Percentiles rank a stretch among this genome's conserved stretches.
Evolutionary conservation across 2,888 invertebrate genomes (phyloP).

Genomic region (Nymphalis polychloros): DNA sequence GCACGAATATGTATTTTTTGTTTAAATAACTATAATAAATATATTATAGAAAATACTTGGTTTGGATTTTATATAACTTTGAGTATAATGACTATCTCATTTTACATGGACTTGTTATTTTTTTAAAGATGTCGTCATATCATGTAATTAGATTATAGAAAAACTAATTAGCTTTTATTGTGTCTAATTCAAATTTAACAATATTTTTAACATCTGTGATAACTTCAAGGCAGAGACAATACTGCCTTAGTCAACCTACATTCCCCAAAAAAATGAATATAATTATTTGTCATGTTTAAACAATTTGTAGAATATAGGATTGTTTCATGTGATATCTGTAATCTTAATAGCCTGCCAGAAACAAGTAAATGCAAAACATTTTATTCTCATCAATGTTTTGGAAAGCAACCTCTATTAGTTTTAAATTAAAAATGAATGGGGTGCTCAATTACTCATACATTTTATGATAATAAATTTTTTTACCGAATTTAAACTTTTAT

Average conservation of each 20-base stretch:
- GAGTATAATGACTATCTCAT: too few species aligned
- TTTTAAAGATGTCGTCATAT: too few species aligned
- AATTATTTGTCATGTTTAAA: background rate
- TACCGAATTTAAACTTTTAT: constrained; percentile 10
- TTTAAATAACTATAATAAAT: too few species aligned
- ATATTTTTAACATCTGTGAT: constrained; percentile 1
- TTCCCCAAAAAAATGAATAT: background rate
- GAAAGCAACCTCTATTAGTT: constrained; percentile 17
- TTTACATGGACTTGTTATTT: too few species aligned
- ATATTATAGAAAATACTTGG: too few species aligned
- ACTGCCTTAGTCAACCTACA: background rate
- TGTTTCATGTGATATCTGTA: too few species aligned
- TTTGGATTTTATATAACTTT: too few species aligned
- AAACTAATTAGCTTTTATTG: constrained; percentile 4
- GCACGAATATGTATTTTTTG: too few species aligned
- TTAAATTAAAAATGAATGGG: constrained; percentile 58
- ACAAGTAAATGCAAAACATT: constrained; percentile 15
- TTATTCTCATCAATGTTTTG: constrained; percentile 11
- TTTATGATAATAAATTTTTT: constrained; percentile 54
- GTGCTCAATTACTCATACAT: constrained; percentile 68
- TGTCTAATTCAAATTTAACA: background rate
- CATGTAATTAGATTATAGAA: too few species aligned
- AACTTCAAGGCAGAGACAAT: background rate
- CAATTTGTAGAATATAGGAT: too few species aligned
- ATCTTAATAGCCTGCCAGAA: constrained; percentile 18